These are phyloP conservation scores for Mactra quadrangularis DNA, from an alignment of 1,140 invertebrate species.

Conservation along the genomic window DNA sequence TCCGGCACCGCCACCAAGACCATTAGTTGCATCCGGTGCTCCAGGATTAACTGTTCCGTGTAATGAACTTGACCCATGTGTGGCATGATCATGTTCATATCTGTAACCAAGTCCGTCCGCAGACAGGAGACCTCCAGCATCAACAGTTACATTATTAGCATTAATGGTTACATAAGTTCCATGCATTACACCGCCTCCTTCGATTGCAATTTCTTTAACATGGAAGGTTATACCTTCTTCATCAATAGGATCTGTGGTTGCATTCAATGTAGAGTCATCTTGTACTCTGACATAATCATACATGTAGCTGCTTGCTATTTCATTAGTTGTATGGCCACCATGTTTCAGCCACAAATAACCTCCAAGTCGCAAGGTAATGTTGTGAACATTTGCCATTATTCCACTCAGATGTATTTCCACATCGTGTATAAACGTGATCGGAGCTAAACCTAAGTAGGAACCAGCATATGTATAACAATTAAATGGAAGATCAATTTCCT, in stretches of 20 bases:
- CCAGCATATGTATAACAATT: constrained; percentile 71
- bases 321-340: constrained; percentile 69
- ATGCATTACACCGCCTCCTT: constrained; percentile 75
- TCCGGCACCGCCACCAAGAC: constrained; percentile 69
- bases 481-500: constrained; percentile 76
- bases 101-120: constrained; percentile 74
- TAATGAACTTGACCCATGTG: constrained; percentile 66
- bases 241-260: constrained; percentile 73
- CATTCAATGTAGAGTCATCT: constrained; percentile 72
- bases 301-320: constrained; percentile 67
- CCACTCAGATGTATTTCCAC: constrained; percentile 76
- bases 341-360: constrained; percentile 77
- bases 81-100: constrained; percentile 64
- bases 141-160: constrained; percentile 74
- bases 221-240: constrained; percentile 73
- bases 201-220: constrained; percentile 66
- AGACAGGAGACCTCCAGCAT: constrained; percentile 71
- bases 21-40: constrained; percentile 50
- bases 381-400: constrained; percentile 71
- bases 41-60: constrained; percentile 76
- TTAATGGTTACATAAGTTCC: constrained; percentile 72
- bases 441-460: constrained; percentile 74
- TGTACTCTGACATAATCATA: constrained; percentile 72
- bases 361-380: constrained; percentile 75
- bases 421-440: constrained; percentile 75